Base-by-base conservation (phyloP, 1,140 invertebrate genomes). In the Drosophila bocqueti region DNA sequence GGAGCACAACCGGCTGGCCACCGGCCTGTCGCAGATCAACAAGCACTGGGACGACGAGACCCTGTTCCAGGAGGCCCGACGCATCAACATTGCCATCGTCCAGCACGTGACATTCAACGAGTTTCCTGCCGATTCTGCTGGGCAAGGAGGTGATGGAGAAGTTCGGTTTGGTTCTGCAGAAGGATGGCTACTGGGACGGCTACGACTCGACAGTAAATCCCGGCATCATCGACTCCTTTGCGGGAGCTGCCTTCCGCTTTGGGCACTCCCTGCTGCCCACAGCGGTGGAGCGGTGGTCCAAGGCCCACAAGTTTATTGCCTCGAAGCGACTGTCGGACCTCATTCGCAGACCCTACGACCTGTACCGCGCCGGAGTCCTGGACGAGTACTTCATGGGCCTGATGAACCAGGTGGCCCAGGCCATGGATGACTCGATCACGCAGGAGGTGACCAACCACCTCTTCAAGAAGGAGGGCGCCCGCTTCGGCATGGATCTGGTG, bases 1-100 rank as follows among this genome's bases (percentile, higher is more conserved):
- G 40, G 97, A 98, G 91, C 97, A 99, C 91, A 99, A 99, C 92
- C 94, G 97, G 62, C 93, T 98, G 3, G 97, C 97, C 1, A 95
- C 95, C 57, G 96, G 94, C 26, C 92, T 99, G 38, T 94, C 95
- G 0, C 94, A 95, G 55, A 95, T 98, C 11, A 99, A 99, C 93
- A 97, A 97, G 3, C 97, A 98, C 86, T 99, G 98, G 98, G 97
- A 98, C 87, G 98, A 99, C 89, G 98, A 99, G 93, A 98, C 96
- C 0, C 91, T 99, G 1, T 99, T 97, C 94, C 98, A 99, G 94
- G 98, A 99, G 94, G 94, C 97, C 0, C 94, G 98, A 73, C 95
- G 97, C 47, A 98, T 99, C 81, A 95, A 97, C 54, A 97, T 98
- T 54, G 98, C 98, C 4, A 95, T 97, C 92, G 96, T 98, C 55